Conservation (phyloP, 2,113 vertebrate genomes). For the Malurus elegans region DNA sequence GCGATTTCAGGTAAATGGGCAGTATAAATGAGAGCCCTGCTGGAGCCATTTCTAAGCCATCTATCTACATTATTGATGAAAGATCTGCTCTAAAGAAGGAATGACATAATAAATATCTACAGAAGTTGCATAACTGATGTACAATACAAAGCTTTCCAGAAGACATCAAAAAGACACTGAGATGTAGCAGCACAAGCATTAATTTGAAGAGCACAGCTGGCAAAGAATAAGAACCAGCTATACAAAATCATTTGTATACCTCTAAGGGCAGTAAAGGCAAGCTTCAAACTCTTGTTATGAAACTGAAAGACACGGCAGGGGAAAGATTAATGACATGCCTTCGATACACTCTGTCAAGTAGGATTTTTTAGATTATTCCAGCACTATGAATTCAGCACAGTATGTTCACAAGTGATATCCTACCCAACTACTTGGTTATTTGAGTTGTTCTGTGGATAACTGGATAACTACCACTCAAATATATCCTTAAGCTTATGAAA, state of each 20-base stretch:
- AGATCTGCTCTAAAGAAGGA: background rate
- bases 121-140: background rate
- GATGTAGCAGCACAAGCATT: background rate
- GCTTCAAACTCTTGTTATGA: background rate
- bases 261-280: background rate
- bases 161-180: background rate
- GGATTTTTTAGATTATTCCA: background rate
- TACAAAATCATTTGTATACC: background rate
- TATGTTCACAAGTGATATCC: background rate
- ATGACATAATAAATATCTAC: background rate
- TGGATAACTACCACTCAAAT: background rate
- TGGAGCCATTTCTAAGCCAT: background rate
- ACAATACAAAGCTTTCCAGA: background rate
- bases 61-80: conserved; percentile 19
- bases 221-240: background rate
- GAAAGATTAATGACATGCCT: background rate
- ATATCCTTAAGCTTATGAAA: background rate
- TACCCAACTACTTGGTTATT: background rate
- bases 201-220: background rate
- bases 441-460: background rate
- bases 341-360: background rate
- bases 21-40: background rate
- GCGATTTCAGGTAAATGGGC: background rate
- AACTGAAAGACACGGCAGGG: background rate
- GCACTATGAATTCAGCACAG: background rate